A percentile compares a stretch with the other conserved stretches of the same genome.
These are phyloP conservation scores for Eucera pruinosa DNA, from an alignment of 2,888 invertebrate species.

Conservation along the genomic window DNA sequence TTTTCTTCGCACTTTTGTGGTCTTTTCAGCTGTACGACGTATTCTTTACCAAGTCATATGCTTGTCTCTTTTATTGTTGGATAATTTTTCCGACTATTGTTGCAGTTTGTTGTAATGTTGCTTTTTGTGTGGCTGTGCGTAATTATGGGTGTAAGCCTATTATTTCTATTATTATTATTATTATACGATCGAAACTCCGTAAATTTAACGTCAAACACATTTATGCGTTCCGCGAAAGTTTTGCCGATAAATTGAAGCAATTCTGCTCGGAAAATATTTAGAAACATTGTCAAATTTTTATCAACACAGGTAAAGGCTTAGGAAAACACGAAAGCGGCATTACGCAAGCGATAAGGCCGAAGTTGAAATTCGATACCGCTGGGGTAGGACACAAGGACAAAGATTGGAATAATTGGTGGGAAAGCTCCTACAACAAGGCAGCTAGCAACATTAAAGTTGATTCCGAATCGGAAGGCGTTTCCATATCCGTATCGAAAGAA, in stretches of 20 bases:
- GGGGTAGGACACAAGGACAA: conserved; percentile 92
- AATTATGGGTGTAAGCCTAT: no score
- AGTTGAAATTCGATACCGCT: conserved; percentile 91
- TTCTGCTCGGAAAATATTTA: background rate
- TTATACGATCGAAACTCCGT: no score
- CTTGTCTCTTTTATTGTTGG: no score
- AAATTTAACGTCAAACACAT: no score
- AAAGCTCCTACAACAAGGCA: conserved; percentile 90
- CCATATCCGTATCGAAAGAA: conserved; percentile 69
- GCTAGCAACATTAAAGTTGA: conserved; percentile 83
- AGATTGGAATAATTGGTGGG: conserved; percentile 94
- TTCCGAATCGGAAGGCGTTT: conserved; percentile 57
- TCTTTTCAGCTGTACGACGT: no score
- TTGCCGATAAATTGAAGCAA: background rate
- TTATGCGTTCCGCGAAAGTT: no score
- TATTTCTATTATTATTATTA: no score
- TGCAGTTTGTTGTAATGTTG: no score
- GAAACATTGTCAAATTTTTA: conserved; percentile 1
- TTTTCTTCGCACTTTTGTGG: no score
- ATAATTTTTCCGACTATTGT: no score
- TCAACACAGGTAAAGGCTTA: conserved; percentile 90
- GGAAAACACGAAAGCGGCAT: conserved; percentile 93
- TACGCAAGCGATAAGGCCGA: conserved; percentile 90
- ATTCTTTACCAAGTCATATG: no score
- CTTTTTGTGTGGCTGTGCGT: no score